Base-by-base conservation (phyloP, 2,888 invertebrate genomes). In the Odontomyia ornata region DNA sequence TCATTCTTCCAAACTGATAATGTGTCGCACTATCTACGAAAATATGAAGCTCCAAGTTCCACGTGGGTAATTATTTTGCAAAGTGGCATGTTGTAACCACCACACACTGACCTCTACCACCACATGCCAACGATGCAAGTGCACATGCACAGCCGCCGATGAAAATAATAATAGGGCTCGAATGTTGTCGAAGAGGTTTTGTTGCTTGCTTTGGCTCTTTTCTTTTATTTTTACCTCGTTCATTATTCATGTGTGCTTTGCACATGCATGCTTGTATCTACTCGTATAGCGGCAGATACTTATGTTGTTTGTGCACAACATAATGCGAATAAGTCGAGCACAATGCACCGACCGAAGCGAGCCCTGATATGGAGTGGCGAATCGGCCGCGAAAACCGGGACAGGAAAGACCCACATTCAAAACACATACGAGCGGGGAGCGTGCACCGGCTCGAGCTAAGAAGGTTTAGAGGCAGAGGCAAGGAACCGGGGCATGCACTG, bases 41-140 rank as follows among this genome's bases (percentile, higher is more conserved):
- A 69, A 69, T 47, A 36, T 36, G 46, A 69, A 69, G 25, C 47
- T 1, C 65, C 21, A 21, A 25, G 69, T 69, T 69, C 56, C 73
- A 73, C 73, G 73, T 73, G 73, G 43, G 30, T 36, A 57, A 21
- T 73, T 73, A 57, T 57, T 73, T 60, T 23, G 57, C 36, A 36
- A 73, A 57, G 73, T 30, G 18, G 67, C 28, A 69, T 23, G 69
- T 30, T 30, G 15, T 9, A 47, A 46, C 46, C 69, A 69, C 46
- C 30, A 46, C 47, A 5, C 36, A 5, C 5, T 9, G 36, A 9
- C 36, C 36, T 3, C 36, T n/a, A 36, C 36, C 36, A 36, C 36
- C 36, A 36, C 36, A 36, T 36, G 5, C 36, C 3, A 5, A 9
- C 46, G 13, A 46, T 46, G 60, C 52, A 52, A 18, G 23, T 15